Conservation (phyloP, 2,888 invertebrate genomes). For the Vanessa cardui region DNA sequence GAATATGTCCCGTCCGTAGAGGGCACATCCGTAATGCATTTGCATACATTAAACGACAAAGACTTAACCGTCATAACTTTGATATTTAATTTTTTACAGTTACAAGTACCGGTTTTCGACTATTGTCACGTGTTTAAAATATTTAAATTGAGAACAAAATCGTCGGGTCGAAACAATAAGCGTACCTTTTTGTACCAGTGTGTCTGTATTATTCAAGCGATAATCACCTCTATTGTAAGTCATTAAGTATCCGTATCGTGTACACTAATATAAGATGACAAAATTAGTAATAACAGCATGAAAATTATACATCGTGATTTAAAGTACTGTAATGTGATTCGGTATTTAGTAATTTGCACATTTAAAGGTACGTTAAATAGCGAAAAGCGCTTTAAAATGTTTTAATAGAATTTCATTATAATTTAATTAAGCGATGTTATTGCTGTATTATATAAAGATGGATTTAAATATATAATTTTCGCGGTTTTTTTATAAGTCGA, state of each 20-base stretch:
- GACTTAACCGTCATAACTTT: conserved; percentile 77
- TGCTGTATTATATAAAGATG: too few relatives aligned
- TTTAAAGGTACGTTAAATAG: background rate
- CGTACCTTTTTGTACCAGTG: conserved; percentile 64
- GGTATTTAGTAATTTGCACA: conserved; percentile 12
- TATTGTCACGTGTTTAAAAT: conserved; percentile 79
- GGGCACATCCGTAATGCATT: conserved; percentile 65
- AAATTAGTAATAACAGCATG: conserved; percentile 61
- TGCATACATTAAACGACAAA: conserved; percentile 77
- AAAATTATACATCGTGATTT: conserved; percentile 46
- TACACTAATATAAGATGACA: conserved; percentile 43
- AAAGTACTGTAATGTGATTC: conserved; percentile 35
- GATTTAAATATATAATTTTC: too few relatives aligned
- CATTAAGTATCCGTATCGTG: conserved; percentile 25
- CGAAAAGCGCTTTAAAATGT: background rate
- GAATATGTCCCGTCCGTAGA: conserved; percentile 46
- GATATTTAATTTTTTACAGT: conserved; percentile 81
- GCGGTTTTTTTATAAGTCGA: too few relatives aligned
- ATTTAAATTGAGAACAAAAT: conserved; percentile 81
- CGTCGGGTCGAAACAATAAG: conserved; percentile 75
- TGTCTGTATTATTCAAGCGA: conserved; percentile 44
- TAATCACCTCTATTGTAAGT: conserved; percentile 28
- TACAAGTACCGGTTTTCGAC: conserved; percentile 81
- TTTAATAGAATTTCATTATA: too few relatives aligned
- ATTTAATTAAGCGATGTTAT: too few relatives aligned